Percentiles rank a stretch among this genome's conserved stretches.
Evolutionary conservation across 2,113 vertebrate species (phyloP).

Genomic region (Ammospiza caudacuta): DNA sequence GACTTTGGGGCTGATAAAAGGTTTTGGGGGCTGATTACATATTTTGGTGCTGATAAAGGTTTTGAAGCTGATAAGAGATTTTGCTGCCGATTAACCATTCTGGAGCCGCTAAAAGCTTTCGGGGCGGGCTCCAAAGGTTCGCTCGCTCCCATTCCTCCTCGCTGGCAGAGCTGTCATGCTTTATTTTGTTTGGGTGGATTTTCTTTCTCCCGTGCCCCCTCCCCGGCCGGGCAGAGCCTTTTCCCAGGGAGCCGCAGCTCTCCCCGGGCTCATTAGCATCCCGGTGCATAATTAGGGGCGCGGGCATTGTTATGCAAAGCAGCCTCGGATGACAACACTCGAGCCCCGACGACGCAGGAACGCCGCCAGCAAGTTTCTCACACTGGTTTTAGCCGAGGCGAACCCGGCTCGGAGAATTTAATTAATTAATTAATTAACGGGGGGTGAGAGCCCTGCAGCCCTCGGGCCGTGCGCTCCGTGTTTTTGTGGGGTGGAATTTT

Average conservation of each 20-base stretch:
- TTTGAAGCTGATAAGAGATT: too few species aligned
- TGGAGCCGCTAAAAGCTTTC: not conserved
- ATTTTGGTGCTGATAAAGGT: too few species aligned
- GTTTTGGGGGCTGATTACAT: too few species aligned
- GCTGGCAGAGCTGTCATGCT: constrained; percentile 34
- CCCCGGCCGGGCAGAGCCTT: constrained; percentile 57
- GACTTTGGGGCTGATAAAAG: too few species aligned
- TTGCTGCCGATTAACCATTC: too few species aligned
- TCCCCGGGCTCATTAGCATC: constrained; percentile 76
- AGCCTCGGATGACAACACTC: constrained; percentile 78
- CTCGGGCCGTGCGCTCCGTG: accelerated
- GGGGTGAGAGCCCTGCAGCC: not conserved
- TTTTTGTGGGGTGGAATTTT: accelerated
- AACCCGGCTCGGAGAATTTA: constrained; percentile 52
- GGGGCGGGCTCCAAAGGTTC: too few species aligned
- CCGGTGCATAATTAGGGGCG: constrained; percentile 77
- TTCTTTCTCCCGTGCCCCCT: not conserved
- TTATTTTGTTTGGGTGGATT: constrained; percentile 64
- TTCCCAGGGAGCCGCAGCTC: constrained; percentile 73
- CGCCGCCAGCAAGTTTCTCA: constrained; percentile 77
- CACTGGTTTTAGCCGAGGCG: constrained; percentile 74
- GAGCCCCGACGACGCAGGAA: constrained; percentile 75
- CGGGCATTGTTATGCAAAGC: constrained; percentile 81
- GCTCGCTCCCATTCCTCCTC: not conserved
- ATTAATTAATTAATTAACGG: constrained; percentile 56